These are phyloP conservation scores for Ridgeia piscesae DNA, from an alignment of 1,140 invertebrate species.

Conservation along the genomic window DNA sequence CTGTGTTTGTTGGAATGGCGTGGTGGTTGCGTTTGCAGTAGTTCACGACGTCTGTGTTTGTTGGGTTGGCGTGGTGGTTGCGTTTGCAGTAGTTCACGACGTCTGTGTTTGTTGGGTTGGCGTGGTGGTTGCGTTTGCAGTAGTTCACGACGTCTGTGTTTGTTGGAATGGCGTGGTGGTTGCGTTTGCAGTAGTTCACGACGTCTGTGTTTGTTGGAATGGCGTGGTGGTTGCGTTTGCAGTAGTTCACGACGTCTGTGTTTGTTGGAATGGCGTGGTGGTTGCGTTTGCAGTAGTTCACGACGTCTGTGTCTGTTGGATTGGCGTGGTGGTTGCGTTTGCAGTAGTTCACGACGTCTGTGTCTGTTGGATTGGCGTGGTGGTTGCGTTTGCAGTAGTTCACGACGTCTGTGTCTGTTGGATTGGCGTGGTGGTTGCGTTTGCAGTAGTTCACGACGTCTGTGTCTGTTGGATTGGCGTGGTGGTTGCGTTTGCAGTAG, in stretches of 20 bases:
- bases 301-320: neutral
- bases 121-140: conserved; percentile 34
- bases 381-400: conserved; percentile 46
- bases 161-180: neutral
- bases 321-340: neutral
- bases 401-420: neutral
- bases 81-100: conserved; percentile 46
- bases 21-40: conserved; percentile 46
- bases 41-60: neutral
- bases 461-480: neutral
- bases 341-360: conserved; percentile 45
- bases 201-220: neutral
- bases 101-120: neutral
- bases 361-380: neutral
- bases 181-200: conserved; percentile 46
- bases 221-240: conserved; percentile 5
- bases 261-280: neutral
- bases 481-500: conserved; percentile 46
- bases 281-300: conserved; percentile 46
- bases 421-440: neutral
- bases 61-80: neutral
- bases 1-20: neutral
- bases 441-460: conserved; percentile 46
- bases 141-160: conserved; percentile 38
- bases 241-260: conserved; percentile 45